Conservation (phyloP, 2,797 vertebrate species). For the Poliocrania exsul region DNA sequence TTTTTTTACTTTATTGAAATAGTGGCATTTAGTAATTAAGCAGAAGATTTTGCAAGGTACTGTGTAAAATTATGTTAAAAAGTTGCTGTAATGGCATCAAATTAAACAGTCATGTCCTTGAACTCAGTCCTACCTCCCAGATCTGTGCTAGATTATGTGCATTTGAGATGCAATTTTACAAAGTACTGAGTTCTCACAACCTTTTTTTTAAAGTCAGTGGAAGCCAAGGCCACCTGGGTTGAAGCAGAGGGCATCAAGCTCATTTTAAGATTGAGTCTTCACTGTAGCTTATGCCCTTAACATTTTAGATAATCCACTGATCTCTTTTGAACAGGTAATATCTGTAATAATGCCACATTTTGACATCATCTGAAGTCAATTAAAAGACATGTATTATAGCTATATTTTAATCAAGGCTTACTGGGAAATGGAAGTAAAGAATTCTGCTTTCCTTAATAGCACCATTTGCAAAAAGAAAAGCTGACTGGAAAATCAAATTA, state of each 20-base stretch:
- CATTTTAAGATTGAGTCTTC: neutral
- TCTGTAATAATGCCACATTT: constrained; percentile 19
- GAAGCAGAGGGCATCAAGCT: neutral
- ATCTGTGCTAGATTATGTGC: neutral
- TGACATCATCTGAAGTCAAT: constrained; percentile 4
- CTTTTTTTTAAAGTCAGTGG: neutral
- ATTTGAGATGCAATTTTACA: neutral
- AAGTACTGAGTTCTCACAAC: neutral
- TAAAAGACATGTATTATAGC: neutral
- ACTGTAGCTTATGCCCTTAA: constrained; percentile 1
- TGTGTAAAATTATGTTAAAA: neutral
- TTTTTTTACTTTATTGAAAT: neutral
- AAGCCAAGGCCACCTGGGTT: neutral
- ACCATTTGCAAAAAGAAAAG: constrained; percentile 33
- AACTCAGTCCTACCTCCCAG: neutral
- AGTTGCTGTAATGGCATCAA: neutral
- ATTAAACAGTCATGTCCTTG: neutral
- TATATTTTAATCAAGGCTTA: constrained; percentile 39
- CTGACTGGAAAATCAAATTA: constrained; percentile 24
- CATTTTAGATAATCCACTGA: constrained; percentile 48
- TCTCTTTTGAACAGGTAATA: constrained; percentile 4
- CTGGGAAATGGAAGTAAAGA: neutral
- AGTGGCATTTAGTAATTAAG: neutral
- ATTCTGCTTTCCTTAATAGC: constrained; percentile 20
- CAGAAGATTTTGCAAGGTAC: neutral